Base-by-base conservation (phyloP, 2,888 invertebrate species). In the Athrips mouffetella region DNA sequence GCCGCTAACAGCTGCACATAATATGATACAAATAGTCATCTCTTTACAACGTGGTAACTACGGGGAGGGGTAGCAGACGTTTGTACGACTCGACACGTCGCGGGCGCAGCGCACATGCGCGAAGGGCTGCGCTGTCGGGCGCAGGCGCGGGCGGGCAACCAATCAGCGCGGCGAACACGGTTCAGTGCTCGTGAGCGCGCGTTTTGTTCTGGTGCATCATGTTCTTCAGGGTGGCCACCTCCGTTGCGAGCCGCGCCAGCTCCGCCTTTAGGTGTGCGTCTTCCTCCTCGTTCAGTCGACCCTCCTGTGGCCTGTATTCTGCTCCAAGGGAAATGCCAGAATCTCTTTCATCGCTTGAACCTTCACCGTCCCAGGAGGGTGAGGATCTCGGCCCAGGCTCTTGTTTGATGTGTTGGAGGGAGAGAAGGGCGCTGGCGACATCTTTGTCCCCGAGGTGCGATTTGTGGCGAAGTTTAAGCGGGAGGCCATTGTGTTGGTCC, bases 401-500 rank as follows among this genome's bases (percentile, higher is more conserved):
- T 71, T 95, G 95, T 74, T 96, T 96, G 71, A 96, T 94, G 70
- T 94, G 94, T 70, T 95, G 95, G 39, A 95, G 90, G 31, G 94
- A 93, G n/a, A 95, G 90, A 49, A 94, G 90, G 10, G 94, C 94
- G 50, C 95, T 95, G 7, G 96, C 96, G 6, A 94, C 94, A 73
- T 96, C 96, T 74, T 96, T 96, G 73, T 96, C 96, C 7, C 96
- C 96, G 53, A 97, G 90, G 71, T 96, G 94, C 29, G 94, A 94
- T 82, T 97, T 97, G 90, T 97, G 97, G 72, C 97, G 93, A 57
- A 97, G 90, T 76, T 97, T 97, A 63, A 96, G 91, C 2, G 97
- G 97, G 73, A 97, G 89, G 64, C 95, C 92, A 73, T 95, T 95
- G 81, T 94, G 93, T 80, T 94, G 93, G 51, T 86, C 87, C 27